Evolutionary conservation across 2,888 invertebrate genomes (phyloP).

Genomic region (Cotesia congregata): DNA sequence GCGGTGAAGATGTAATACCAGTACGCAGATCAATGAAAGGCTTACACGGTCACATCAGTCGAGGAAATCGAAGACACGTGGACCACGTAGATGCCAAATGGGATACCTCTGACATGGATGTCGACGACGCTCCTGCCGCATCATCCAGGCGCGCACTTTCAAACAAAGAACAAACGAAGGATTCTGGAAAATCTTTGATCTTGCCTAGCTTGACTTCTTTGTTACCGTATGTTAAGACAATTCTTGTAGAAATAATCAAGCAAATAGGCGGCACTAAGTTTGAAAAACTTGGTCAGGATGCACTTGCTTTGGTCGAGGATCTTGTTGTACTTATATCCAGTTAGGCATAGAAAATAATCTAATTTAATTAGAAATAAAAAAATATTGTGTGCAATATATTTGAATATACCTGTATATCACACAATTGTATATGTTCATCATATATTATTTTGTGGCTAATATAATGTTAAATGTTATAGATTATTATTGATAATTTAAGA

Average conservation of each 20-base stretch:
- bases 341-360: no score
- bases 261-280: slow-evolving; percentile 1
- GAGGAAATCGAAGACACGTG: not conserved
- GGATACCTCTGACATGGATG: slow-evolving; percentile 28
- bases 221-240: slow-evolving; percentile 11
- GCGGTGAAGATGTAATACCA: no score
- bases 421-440: no score
- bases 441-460: no score
- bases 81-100: slow-evolving; percentile 16
- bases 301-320: not conserved
- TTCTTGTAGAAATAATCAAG: slow-evolving; percentile 8
- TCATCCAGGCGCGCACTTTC: not conserved
- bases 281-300: not conserved
- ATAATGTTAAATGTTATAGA: no score
- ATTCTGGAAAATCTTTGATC: not conserved
- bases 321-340: no score
- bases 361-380: no score
- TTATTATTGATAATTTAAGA: no score
- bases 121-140: not conserved
- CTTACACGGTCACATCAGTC: not conserved
- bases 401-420: no score
- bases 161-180: not conserved
- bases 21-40: not conserved
- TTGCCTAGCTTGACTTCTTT: not conserved
- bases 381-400: no score